Evolutionary conservation across 2,888 invertebrate genomes (phyloP).

Genomic region (Melanargia galathea): DNA sequence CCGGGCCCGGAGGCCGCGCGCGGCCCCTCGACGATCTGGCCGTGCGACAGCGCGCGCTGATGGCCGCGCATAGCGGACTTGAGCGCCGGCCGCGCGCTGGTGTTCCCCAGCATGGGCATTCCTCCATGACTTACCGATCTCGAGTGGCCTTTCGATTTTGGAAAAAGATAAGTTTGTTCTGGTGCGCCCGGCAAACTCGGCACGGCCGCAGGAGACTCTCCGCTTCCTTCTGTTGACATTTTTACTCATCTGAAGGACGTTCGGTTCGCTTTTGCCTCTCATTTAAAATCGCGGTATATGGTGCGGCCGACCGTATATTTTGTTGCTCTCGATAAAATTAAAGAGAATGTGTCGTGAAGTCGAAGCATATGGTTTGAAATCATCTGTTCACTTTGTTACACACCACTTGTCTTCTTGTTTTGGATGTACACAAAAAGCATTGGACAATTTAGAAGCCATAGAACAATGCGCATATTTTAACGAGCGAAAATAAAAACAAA

Average conservation of each 20-base stretch:
- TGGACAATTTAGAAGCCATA: slow-evolving; percentile 45
- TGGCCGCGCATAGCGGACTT: slow-evolving; percentile 89
- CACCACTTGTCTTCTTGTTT: slow-evolving; percentile 60
- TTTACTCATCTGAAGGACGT: slow-evolving; percentile 83
- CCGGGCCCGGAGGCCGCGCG: slow-evolving; percentile 78
- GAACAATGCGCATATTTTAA: slow-evolving; percentile 45
- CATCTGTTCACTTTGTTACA: slow-evolving; percentile 72
- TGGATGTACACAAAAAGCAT: slow-evolving; percentile 49
- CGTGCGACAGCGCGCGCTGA: slow-evolving; percentile 93
- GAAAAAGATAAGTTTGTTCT: slow-evolving; percentile 79
- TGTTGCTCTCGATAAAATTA: slow-evolving; percentile 48
- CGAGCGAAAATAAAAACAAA: slow-evolving; percentile 30
- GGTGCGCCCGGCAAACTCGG: slow-evolving; percentile 78
- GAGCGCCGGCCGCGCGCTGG: slow-evolving; percentile 85
- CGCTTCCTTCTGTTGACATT: slow-evolving; percentile 86
- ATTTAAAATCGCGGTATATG: slow-evolving; percentile 67
- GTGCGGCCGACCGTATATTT: slow-evolving; percentile 53
- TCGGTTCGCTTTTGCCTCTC: slow-evolving; percentile 65
- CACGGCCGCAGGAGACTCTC: slow-evolving; percentile 79
- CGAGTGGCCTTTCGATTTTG: slow-evolving; percentile 85
- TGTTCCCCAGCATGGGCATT: slow-evolving; percentile 74
- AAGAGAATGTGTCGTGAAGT: slow-evolving; percentile 56
- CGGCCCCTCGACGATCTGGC: slow-evolving; percentile 87
- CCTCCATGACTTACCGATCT: slow-evolving; percentile 94
- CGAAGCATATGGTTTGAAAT: slow-evolving; percentile 76